Percentiles rank a stretch among this genome's conserved stretches.
phyloP scores from a whole-genome alignment of 2,797 vertebrate genomes.

The Dendrocincla tyrannina region DNA sequence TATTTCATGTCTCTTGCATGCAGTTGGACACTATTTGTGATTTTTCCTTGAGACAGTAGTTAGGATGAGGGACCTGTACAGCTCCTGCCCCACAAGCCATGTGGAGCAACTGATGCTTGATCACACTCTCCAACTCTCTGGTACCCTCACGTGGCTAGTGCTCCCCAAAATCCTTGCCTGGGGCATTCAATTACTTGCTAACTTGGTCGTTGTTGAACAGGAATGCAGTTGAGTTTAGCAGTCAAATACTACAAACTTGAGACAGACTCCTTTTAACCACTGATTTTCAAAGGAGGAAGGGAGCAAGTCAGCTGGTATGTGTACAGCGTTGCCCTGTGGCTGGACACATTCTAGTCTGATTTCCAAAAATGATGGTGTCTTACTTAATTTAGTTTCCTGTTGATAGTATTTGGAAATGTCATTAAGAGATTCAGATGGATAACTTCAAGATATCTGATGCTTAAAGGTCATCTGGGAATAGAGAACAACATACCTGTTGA shows the following conservation, averaged over 20 bases:
- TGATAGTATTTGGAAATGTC: background rate
- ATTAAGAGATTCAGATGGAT: background rate
- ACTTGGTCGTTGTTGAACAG: background rate
- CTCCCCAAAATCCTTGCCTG: background rate
- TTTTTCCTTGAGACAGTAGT: background rate
- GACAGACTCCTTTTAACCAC: background rate
- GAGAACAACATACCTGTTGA: background rate
- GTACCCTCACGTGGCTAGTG: rapidly evolving
- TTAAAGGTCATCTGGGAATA: background rate
- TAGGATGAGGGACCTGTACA: background rate
- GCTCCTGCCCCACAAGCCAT: background rate
- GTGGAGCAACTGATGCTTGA: background rate
- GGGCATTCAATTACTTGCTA: background rate
- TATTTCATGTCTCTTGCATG: background rate
- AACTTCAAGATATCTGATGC: background rate
- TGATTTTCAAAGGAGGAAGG: background rate
- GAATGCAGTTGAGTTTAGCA: background rate
- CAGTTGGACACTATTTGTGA: background rate
- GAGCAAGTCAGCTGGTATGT: background rate
- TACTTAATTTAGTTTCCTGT: background rate
- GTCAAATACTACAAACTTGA: background rate
- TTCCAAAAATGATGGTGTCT: background rate
- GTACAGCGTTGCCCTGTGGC: background rate
- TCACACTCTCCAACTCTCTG: background rate
- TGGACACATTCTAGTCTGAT: background rate